These are phyloP conservation scores for Cosmia trapezina DNA, from an alignment of 2,888 invertebrate genomes.

Conservation along the genomic window DNA sequence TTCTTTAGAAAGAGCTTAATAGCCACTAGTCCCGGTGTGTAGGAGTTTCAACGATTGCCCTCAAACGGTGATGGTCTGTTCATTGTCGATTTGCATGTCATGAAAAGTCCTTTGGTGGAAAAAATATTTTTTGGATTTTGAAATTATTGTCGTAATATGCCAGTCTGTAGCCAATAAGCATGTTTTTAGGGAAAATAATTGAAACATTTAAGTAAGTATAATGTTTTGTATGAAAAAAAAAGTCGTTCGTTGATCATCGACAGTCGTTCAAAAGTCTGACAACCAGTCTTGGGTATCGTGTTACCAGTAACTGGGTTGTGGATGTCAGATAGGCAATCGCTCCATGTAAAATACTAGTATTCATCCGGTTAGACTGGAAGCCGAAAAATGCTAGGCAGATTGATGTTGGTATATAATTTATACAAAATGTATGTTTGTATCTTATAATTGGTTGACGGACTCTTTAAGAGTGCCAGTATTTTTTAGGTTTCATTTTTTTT, in stretches of 20 bases:
- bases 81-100: too few species aligned
- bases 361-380: too few species aligned
- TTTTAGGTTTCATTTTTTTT: neutral
- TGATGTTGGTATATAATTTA: neutral
- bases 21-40: neutral
- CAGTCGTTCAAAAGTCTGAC: too few species aligned
- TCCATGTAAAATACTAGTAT: too few species aligned
- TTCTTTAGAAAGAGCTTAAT: neutral
- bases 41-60: neutral
- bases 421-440: neutral
- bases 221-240: too few species aligned
- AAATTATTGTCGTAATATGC: neutral
- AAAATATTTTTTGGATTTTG: neutral
- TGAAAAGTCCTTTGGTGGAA: neutral
- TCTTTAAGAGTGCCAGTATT: constrained; percentile 24
- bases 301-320: too few species aligned
- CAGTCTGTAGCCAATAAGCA: neutral
- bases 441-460: constrained; percentile 1
- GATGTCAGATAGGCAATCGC: too few species aligned
- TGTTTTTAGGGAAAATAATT: neutral
- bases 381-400: too few species aligned
- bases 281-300: too few species aligned
- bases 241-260: too few species aligned
- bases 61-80: too few species aligned
- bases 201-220: neutral